These are phyloP conservation scores for Drosophila suboccidentalis DNA, from an alignment of 2,888 invertebrate species.

Conservation along the genomic window DNA sequence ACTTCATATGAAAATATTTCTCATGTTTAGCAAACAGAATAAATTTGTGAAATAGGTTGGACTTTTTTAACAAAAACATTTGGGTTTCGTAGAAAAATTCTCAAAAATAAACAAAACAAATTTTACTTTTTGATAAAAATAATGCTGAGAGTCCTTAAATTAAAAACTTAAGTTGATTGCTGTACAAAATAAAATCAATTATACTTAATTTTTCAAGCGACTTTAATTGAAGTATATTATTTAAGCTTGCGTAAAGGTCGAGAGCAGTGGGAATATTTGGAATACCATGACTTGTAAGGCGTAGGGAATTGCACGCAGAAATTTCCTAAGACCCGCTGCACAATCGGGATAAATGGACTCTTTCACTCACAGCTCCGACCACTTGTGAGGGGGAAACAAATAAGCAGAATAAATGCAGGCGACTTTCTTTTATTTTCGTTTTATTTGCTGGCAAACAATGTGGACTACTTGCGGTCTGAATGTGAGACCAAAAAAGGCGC, in stretches of 20 bases:
- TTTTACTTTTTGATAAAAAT: too few relatives aligned
- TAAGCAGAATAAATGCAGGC: conserved; percentile 41
- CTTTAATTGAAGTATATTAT: background rate
- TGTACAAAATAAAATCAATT: background rate
- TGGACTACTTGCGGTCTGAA: conserved; percentile 68
- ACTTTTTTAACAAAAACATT: background rate
- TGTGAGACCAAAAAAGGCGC: conserved; percentile 50
- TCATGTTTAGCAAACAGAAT: background rate
- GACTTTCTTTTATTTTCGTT: conserved; percentile 54
- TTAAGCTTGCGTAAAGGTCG: conserved; percentile 13
- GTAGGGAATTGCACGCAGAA: conserved; percentile 30
- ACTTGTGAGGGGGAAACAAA: conserved; percentile 26
- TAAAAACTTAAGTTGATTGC: too few relatives aligned
- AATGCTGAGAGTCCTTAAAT: background rate
- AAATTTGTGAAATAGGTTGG: background rate
- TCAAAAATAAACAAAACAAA: background rate
- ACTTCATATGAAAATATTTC: background rate
- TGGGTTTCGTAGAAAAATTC: background rate
- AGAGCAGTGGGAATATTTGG: conserved; percentile 18
- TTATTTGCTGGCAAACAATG: conserved; percentile 75
- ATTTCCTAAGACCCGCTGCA: conserved; percentile 19
- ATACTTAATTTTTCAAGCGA: background rate
- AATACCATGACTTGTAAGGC: conserved; percentile 16
- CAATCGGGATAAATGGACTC: conserved; percentile 41
- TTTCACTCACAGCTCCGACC: conserved; percentile 16